A percentile compares a stretch with the other conserved stretches of the same genome.
phyloP scores from a whole-genome alignment of 37 sponge, comb jelly and placozoan species.

The Spongia lamella region DNA sequence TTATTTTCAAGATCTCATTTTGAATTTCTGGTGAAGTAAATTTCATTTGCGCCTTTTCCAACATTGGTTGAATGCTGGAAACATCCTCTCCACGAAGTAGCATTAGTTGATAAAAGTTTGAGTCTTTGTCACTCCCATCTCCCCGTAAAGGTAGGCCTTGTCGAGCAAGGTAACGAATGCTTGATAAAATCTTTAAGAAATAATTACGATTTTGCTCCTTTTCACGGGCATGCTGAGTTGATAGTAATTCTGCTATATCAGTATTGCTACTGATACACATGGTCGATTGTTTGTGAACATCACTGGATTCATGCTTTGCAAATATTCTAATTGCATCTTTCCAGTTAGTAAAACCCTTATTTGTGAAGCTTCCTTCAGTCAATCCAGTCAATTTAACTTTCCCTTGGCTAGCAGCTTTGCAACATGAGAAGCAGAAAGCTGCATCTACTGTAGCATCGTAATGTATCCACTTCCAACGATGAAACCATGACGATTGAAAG shows the following conservation, averaged over 20 bases:
- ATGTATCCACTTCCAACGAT: constrained; percentile 15
- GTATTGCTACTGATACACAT: background rate
- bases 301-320: constrained; percentile 22
- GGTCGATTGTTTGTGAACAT: constrained; percentile 8
- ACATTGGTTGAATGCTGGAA: background rate
- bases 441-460: constrained; percentile 20
- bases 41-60: constrained; percentile 12
- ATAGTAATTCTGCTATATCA: constrained; percentile 14
- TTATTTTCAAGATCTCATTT: background rate
- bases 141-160: constrained; percentile 16
- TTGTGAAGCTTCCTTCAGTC: background rate
- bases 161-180: constrained; percentile 4
- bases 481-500: constrained; percentile 19
- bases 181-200: background rate
- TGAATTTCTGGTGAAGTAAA: constrained; percentile 13
- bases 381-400: constrained; percentile 18
- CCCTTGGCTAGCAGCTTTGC: background rate
- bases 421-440: constrained; percentile 31
- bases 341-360: constrained; percentile 24
- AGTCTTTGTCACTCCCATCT: constrained; percentile 6
- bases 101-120: constrained; percentile 14
- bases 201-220: constrained; percentile 5
- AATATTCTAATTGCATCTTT: constrained; percentile 28
- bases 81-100: background rate
- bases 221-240: constrained; percentile 7